A percentile compares a stretch with the other conserved stretches of the same genome.
These are phyloP conservation scores for Heliconius himera DNA, from an alignment of 1,140 invertebrate genomes.

Conservation along the genomic window DNA sequence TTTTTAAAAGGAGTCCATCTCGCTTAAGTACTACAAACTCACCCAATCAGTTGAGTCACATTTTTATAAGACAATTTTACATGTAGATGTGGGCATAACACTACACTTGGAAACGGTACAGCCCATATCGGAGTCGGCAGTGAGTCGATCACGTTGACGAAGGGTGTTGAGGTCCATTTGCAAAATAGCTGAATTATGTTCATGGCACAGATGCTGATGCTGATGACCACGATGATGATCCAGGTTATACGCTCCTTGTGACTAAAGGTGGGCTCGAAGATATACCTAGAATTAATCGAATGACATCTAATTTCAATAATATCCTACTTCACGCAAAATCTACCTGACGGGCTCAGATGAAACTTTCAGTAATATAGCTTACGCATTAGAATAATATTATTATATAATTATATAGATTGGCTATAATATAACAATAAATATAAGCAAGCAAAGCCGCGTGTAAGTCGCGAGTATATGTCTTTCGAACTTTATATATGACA, in stretches of 20 bases:
- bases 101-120: conserved; percentile 75
- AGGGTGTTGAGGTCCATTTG: conserved; percentile 70
- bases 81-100: conserved; percentile 73
- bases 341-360: no score
- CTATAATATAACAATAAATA: no score
- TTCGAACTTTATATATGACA: no score
- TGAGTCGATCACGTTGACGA: conserved; percentile 75
- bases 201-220: conserved; percentile 64
- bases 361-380: no score
- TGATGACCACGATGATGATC: conserved; percentile 65
- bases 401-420: no score
- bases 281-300: conserved; percentile 56
- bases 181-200: conserved; percentile 65
- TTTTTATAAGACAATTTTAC: conserved; percentile 64
- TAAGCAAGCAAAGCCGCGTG: no score
- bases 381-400: no score
- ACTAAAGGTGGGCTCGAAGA: conserved; percentile 69
- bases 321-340: no score
- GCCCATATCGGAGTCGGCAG: conserved; percentile 74
- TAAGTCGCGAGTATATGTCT: no score
- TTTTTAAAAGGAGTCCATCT: no score
- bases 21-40: conserved; percentile 19
- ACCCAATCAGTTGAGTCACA: conserved; percentile 57
- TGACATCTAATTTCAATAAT: no score
- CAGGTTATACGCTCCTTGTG: conserved; percentile 64